phyloP scores from a whole-genome alignment of 2,797 vertebrate genomes.

The Chelonia mydas region DNA sequence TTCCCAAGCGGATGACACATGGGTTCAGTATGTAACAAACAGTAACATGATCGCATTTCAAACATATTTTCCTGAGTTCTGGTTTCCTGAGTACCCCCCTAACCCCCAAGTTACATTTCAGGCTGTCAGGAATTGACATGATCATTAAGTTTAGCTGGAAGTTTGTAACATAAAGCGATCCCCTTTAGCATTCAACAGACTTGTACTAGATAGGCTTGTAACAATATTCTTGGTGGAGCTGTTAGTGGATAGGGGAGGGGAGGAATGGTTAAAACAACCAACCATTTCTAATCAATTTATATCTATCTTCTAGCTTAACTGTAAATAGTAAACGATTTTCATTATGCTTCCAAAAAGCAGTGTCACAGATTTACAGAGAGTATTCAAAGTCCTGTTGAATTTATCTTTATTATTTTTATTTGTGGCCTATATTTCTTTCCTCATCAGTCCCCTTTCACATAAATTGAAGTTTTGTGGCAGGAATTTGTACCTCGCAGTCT shows the following conservation, averaged over 20 bases:
- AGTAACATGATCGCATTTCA: constrained; percentile 58
- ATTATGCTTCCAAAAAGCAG: constrained; percentile 20
- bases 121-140: constrained; percentile 26
- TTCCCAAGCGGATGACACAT: constrained; percentile 52
- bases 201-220: constrained; percentile 15
- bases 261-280: constrained; percentile 4
- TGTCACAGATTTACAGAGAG: background rate
- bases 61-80: constrained; percentile 56
- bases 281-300: constrained; percentile 24
- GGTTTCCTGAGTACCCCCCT: constrained; percentile 21
- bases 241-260: constrained; percentile 5
- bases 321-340: constrained; percentile 13
- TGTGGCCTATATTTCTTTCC: constrained; percentile 13
- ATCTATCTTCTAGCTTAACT: constrained; percentile 23
- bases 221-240: background rate
- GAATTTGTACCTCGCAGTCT: background rate
- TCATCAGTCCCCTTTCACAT: constrained; percentile 1
- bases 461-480: constrained; percentile 10
- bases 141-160: constrained; percentile 30
- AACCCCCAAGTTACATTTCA: constrained; percentile 11
- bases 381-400: constrained; percentile 15
- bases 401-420: constrained; percentile 24
- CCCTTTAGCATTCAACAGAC: constrained; percentile 44
- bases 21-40: constrained; percentile 28
- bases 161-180: constrained; percentile 41